phyloP scores from a whole-genome alignment of 1,140 invertebrate genomes.

The Patella vulgata region DNA sequence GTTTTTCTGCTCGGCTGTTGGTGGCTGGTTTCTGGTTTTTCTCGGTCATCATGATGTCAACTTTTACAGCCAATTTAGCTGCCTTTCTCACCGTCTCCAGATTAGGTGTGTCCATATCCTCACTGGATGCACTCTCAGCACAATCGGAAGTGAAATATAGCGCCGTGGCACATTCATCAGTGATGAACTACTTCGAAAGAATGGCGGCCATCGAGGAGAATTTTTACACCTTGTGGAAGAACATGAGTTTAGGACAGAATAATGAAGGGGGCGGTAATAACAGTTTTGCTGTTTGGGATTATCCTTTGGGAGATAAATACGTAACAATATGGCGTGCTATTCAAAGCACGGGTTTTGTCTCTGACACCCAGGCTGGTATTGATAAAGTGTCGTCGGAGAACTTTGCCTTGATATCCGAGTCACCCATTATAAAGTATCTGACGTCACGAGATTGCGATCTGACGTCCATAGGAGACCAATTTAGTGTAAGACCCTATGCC shows the following conservation, averaged over 20 bases:
- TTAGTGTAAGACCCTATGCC: constrained; percentile 44
- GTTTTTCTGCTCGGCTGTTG: constrained; percentile 82
- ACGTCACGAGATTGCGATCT: constrained; percentile 31
- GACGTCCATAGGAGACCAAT: constrained; percentile 35
- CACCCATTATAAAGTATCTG: constrained; percentile 43
- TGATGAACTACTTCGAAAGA: constrained; percentile 40
- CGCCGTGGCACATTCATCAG: constrained; percentile 26
- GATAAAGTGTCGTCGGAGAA: constrained; percentile 21
- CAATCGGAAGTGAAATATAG: constrained; percentile 80
- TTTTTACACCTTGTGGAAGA: constrained; percentile 45
- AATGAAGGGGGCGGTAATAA: neutral
- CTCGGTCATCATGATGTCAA: constrained; percentile 90
- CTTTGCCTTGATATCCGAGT: constrained; percentile 44
- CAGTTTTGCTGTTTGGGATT: constrained; percentile 80
- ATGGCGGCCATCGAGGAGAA: constrained; percentile 39
- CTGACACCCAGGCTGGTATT: constrained; percentile 24
- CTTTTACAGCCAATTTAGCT: constrained; percentile 50
- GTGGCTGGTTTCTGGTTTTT: constrained; percentile 94
- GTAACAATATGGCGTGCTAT: constrained; percentile 77
- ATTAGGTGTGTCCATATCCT: constrained; percentile 59
- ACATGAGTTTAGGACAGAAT: constrained; percentile 33
- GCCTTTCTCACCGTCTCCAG: constrained; percentile 46
- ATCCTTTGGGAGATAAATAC: constrained; percentile 90
- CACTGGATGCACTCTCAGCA: constrained; percentile 84
- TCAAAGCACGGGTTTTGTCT: constrained; percentile 25